phyloP scores from a whole-genome alignment of 2,113 vertebrate species.

The human (Homo sapiens) region DNA sequence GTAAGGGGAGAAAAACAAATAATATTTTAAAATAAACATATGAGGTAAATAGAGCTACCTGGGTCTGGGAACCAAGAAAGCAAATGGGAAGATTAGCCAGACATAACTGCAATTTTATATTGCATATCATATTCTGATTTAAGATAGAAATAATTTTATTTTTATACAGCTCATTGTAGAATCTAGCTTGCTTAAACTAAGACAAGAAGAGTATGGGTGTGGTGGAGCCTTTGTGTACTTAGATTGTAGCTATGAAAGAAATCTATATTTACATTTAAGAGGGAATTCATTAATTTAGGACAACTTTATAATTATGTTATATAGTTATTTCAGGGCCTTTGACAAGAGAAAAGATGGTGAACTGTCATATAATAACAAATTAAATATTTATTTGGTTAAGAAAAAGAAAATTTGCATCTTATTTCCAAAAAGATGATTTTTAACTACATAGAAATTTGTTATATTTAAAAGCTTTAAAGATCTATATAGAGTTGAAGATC shows the following conservation, averaged over 20 bases:
- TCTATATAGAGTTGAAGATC: neutral
- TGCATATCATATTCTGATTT: slow-evolving; percentile 6
- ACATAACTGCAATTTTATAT: neutral
- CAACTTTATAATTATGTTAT: neutral
- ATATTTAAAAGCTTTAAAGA: neutral
- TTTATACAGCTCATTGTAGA: slow-evolving; percentile 4
- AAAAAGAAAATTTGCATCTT: slow-evolving; percentile 13
- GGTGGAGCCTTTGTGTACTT: neutral
- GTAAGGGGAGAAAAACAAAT: neutral
- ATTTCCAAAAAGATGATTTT: neutral
- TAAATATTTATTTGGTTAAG: slow-evolving; percentile 5
- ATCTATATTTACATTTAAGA: slow-evolving; percentile 6
- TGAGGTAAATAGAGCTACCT: slow-evolving; percentile 5
- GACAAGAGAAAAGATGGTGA: slow-evolving; percentile 34
- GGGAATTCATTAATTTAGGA: neutral
- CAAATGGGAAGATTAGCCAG: neutral
- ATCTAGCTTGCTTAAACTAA: slow-evolving; percentile 21
- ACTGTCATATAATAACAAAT: neutral
- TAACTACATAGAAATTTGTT: neutral
- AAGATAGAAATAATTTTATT: slow-evolving; percentile 11
- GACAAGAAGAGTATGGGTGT: neutral
- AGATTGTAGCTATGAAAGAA: slow-evolving; percentile 18
- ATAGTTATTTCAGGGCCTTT: slow-evolving; percentile 35
- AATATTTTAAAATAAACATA: slow-evolving; percentile 24
- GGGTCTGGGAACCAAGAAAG: slow-evolving; percentile 19